Conservation (phyloP, 1,140 invertebrate species). For the Dendroctonus ponderosae region DNA sequence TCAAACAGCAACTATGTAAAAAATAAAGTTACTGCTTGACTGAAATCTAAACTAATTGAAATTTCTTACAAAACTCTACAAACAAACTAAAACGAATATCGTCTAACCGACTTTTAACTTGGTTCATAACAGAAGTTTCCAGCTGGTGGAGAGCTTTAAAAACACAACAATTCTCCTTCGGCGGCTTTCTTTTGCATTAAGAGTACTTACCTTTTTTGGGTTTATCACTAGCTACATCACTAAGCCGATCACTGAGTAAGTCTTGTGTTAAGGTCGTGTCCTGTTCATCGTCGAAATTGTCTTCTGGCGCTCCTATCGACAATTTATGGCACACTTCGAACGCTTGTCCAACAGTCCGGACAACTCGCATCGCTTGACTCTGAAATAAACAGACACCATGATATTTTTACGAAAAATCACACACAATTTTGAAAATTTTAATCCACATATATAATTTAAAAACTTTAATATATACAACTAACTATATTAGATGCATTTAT, state of each 20-base stretch:
- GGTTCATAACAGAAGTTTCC: no score
- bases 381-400: slow-evolving; percentile 54
- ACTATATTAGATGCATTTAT: no score
- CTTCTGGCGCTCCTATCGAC: slow-evolving; percentile 55
- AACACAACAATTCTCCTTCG: no score
- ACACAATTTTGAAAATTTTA: not conserved
- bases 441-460: not conserved
- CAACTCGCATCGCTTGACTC: slow-evolving; percentile 97
- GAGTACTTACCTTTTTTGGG: slow-evolving; percentile 58
- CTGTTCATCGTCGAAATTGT: slow-evolving; percentile 62
- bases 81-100: no score
- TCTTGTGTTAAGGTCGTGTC: slow-evolving; percentile 61
- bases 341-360: slow-evolving; percentile 96
- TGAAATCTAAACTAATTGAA: not conserved
- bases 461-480: no score
- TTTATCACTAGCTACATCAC: slow-evolving; percentile 57
- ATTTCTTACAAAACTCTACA: no score
- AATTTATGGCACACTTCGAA: slow-evolving; percentile 99
- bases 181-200: no score
- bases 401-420: no score
- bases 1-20: no score
- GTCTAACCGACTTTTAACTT: no score
- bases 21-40: not conserved
- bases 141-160: no score
- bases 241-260: slow-evolving; percentile 56